Percentiles rank a stretch among this genome's conserved stretches.
These are phyloP conservation scores for Craterocephalus amniculus DNA, from an alignment of 2,797 vertebrate species.

Conservation along the genomic window DNA sequence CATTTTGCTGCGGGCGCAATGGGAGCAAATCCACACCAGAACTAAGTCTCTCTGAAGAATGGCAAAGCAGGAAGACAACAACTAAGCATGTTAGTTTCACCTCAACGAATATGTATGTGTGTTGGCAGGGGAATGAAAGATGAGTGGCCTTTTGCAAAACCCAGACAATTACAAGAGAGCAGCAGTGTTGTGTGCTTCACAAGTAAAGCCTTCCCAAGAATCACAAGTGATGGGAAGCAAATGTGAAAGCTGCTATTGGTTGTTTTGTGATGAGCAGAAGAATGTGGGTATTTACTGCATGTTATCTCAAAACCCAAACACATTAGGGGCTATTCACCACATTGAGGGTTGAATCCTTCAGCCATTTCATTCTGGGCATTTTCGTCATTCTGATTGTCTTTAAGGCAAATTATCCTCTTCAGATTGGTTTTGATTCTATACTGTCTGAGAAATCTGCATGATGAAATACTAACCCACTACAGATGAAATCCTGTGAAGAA, in stretches of 20 bases:
- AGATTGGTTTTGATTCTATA: slow-evolving; percentile 71
- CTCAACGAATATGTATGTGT: slow-evolving; percentile 75
- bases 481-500: slow-evolving; percentile 65
- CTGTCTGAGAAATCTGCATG: slow-evolving; percentile 68
- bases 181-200: slow-evolving; percentile 68
- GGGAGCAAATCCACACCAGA: slow-evolving; percentile 79
- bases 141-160: slow-evolving; percentile 76
- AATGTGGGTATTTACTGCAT: slow-evolving; percentile 74
- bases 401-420: slow-evolving; percentile 74
- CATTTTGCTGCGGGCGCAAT: slow-evolving; percentile 67
- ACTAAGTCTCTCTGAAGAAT: slow-evolving; percentile 78
- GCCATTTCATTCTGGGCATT: slow-evolving; percentile 71
- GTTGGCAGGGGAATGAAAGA: slow-evolving; percentile 77
- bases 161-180: slow-evolving; percentile 76
- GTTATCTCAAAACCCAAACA: slow-evolving; percentile 81
- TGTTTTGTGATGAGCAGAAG: slow-evolving; percentile 69
- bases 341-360: slow-evolving; percentile 70
- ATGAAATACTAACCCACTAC: slow-evolving; percentile 75
- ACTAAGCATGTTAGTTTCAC: slow-evolving; percentile 85
- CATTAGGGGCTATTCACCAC: slow-evolving; percentile 79
- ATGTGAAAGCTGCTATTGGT: slow-evolving; percentile 78
- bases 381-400: slow-evolving; percentile 76
- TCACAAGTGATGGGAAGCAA: slow-evolving; percentile 75
- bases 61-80: slow-evolving; percentile 78
- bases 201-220: slow-evolving; percentile 77